Conservation (phyloP, 2,888 invertebrate species). For the Machimus rusticus region DNA sequence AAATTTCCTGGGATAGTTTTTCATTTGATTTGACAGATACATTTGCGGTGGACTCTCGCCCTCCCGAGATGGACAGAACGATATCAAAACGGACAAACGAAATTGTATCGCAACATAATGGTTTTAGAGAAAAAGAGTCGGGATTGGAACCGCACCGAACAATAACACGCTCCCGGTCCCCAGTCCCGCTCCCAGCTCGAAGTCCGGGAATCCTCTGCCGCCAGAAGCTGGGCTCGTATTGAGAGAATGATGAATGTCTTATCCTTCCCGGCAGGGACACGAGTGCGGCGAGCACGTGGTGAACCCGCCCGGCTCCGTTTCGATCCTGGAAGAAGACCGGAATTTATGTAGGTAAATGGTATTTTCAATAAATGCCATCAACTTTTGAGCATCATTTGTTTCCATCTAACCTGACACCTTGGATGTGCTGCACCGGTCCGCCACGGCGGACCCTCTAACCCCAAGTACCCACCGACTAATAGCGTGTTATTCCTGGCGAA, state of each 20-base stretch:
- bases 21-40: slow-evolving; percentile 49
- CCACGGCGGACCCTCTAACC: not conserved
- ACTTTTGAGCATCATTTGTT: slow-evolving; percentile 44
- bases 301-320: not conserved
- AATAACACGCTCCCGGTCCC: not conserved
- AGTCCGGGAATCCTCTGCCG: not conserved
- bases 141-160: not conserved
- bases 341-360: slow-evolving; percentile 40
- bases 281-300: slow-evolving; percentile 25
- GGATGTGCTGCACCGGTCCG: not conserved
- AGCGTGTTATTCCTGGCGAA: not conserved
- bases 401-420: slow-evolving; percentile 31
- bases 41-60: slow-evolving; percentile 18
- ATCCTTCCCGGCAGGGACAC: slow-evolving; percentile 40
- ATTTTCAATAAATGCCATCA: slow-evolving; percentile 46
- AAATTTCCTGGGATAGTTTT: slow-evolving; percentile 45
- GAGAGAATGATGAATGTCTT: slow-evolving; percentile 43
- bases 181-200: not conserved
- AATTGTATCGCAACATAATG: slow-evolving; percentile 36
- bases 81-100: slow-evolving; percentile 40
- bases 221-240: not conserved
- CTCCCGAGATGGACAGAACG: slow-evolving; percentile 9
- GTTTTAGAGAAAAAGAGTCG: slow-evolving; percentile 19
- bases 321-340: not conserved
- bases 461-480: not conserved